Base-by-base conservation (phyloP, 2,797 vertebrate species). In the Diplodus sargus region DNA sequence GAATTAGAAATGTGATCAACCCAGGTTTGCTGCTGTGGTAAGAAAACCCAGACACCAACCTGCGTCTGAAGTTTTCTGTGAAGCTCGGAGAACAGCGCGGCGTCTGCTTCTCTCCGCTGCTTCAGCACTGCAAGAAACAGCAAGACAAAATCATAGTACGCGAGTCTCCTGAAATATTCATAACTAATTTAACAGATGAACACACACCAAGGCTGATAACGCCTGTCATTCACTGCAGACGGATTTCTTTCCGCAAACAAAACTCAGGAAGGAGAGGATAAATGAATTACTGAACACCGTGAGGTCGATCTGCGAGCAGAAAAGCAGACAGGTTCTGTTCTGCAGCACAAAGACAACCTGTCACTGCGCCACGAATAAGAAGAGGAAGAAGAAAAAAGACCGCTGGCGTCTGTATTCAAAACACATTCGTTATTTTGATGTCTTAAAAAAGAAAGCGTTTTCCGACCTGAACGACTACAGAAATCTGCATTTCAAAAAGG, bases 1-100 rank as follows among this genome's bases (percentile, higher is more conserved):
- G n/a, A 63, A 57, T 25, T 1, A 23, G 22, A 62, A 20, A 45
- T 18, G 25, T 13, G 17, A 58, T n/a, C 16, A 20, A 65, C 11
- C 42, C 34, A 34, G 28, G 17, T 42, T 15, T 48, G 20, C 25
- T 6, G 30, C 3, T 28, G 14, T 28, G 23, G 16, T 6, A 17
- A 11, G 8, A 74, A 60, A 13, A 34, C 9, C 6, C 28, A 58
- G 18, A 9, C 0, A 76, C 89, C 1, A 87, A 99, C 98, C 97
- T 99, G 98, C 0, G 97, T 98, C 90, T 99, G 95, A 4, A 99
- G 96, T 83, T 98, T 99, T 86, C 97, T 93, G 87, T 99, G 98
- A 74, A 99, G 96, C 79, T 99, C 98, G 0, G 98, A 97, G 89
- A 99, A 99, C 61, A 98, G 87, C 18, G 97, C 97, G 11, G 97